Base-by-base conservation (phyloP, 2,888 invertebrate species). In the Brenthis daphne region DNA sequence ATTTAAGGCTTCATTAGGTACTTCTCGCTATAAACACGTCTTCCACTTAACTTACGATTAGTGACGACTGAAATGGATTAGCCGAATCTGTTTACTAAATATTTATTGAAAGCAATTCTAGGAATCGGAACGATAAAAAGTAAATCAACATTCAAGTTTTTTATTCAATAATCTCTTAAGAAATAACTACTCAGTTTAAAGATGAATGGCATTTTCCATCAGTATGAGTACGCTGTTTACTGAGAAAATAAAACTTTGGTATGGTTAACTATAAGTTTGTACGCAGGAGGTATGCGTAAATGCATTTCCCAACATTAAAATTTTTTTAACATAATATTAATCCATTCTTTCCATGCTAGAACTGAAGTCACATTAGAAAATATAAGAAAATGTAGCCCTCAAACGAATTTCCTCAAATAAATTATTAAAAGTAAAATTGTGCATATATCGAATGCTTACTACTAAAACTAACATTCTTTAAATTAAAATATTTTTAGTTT, bases 41-140 rank as follows among this genome's bases (percentile, higher is more conserved):
- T 72, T 74, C 74, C 75, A 77, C 76, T 76, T 73, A 63, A 75
- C 71, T 74, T 68, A 70, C 6, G 4, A 51, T 12, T 8, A 24
- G 75, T 77, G 80, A 78, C 77, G 74, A 71, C 74, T 77, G 76
- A 80, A 68, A 69, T 58, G 71, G 68, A 71, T 84, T 80, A 79
- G 79, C 79, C 77, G 74, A 72, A 76, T 76, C 70, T 72, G 75
- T 73, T 70, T 69, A 72, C 70, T 71, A 79, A 84, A 77, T 78
- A 80, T 81, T 82, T 76, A 74, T 75, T 72, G 78, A 80, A 79
- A 83, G 82, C 78, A 80, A 75, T 74, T 78, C 56, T 14, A 1
- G 43, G 53, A 66, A 60, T 77, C 76, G 75, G 71, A 72, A 61
- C 67, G 57, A 57, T 64, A 64, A 57, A 68, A 67, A 76, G 76